A percentile compares a stretch with the other conserved stretches of the same genome.
Evolutionary conservation across 2,113 vertebrate genomes (phyloP).

Genomic region (Pteruthius melanotis): DNA sequence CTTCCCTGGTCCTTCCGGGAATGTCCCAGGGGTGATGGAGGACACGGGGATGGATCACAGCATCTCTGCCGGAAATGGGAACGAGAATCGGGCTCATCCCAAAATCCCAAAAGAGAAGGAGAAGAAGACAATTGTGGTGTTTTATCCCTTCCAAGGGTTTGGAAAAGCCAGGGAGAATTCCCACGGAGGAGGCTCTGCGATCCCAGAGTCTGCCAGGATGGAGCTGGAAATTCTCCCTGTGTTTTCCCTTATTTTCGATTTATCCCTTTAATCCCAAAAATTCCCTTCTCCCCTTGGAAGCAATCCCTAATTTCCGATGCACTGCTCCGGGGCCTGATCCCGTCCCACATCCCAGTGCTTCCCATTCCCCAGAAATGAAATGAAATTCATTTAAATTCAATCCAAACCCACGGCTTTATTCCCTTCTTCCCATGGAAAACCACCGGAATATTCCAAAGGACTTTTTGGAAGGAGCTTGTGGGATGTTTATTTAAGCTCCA

Average conservation of each 20-base stretch:
- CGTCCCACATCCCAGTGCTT: background rate
- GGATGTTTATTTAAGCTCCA: background rate
- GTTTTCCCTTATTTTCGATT: background rate
- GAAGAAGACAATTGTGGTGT: accelerated
- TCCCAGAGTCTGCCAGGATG: background rate
- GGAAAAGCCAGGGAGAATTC: background rate
- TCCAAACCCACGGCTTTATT: background rate
- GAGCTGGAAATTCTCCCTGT: background rate
- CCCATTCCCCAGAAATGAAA: background rate
- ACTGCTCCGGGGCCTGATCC: background rate
- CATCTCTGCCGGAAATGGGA: accelerated
- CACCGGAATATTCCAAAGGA: no score
- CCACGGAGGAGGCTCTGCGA: accelerated
- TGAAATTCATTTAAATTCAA: background rate
- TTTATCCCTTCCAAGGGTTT: background rate
- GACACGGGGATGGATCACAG: background rate
- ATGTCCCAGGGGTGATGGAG: background rate
- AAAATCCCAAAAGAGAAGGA: background rate
- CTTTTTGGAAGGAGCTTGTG: background rate
- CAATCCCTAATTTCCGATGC: background rate
- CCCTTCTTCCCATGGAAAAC: background rate
- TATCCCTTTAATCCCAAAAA: background rate
- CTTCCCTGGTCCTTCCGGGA: background rate
- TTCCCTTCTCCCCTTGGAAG: background rate
- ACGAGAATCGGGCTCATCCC: background rate